phyloP scores from a whole-genome alignment of 2,113 vertebrate genomes.

The Ammodytes marinus region DNA sequence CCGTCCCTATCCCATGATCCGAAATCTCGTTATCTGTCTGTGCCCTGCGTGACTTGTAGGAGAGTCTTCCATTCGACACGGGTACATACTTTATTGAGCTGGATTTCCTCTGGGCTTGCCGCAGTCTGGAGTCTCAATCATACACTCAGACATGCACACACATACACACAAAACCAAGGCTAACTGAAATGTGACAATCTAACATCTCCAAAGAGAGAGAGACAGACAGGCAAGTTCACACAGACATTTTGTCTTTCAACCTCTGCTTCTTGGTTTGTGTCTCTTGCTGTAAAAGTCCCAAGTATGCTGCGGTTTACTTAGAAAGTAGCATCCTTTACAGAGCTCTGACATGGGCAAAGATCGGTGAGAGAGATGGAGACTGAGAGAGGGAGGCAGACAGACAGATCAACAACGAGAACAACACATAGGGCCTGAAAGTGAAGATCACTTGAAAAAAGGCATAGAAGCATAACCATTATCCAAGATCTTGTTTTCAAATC shows the following conservation, averaged over 20 bases:
- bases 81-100: slow-evolving; percentile 37
- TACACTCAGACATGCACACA: slow-evolving; percentile 18
- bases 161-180: background rate
- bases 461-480: background rate
- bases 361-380: no score
- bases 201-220: slow-evolving; percentile 8
- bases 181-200: slow-evolving; percentile 10
- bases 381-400: no score
- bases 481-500: background rate
- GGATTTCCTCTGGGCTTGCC: slow-evolving; percentile 43
- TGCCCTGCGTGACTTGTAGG: slow-evolving; percentile 2
- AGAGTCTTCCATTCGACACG: slow-evolving; percentile 15
- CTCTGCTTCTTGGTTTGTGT: background rate
- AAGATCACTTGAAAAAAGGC: background rate
- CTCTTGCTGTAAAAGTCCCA: background rate
- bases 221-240: background rate
- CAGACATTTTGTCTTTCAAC: background rate
- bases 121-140: slow-evolving; percentile 39
- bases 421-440: background rate
- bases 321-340: background rate
- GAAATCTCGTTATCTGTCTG: slow-evolving; percentile 41
- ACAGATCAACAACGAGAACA: background rate
- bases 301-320: background rate
- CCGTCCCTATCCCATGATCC: background rate
- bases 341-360: background rate